Evolutionary conservation across 2,888 invertebrate species (phyloP).

Genomic region (Drosophila pseudotalamancana): DNA sequence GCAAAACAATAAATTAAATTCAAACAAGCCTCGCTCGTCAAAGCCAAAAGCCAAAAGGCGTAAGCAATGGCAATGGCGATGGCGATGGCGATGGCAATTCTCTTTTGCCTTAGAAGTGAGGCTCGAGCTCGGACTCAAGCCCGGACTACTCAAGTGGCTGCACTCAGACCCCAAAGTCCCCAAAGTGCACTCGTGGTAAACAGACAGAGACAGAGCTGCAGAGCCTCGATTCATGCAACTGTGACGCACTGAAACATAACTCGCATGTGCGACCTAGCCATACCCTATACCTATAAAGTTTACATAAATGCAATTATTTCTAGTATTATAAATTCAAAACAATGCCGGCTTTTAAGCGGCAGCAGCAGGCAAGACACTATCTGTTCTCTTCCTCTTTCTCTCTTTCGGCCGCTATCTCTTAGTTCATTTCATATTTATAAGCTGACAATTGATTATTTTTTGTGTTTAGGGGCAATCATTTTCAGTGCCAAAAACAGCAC

Average conservation of each 20-base stretch:
- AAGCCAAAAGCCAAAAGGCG: slow-evolving; percentile 36
- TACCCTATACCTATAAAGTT: slow-evolving; percentile 8
- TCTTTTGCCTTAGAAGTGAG: slow-evolving; percentile 20
- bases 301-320: too few relatives aligned
- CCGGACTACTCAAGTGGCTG: slow-evolving; percentile 48
- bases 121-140: slow-evolving; percentile 34
- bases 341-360: slow-evolving; percentile 9
- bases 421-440: slow-evolving; percentile 62
- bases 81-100: slow-evolving; percentile 5
- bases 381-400: neutral
- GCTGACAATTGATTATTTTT: slow-evolving; percentile 50
- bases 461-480: slow-evolving; percentile 44
- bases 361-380: slow-evolving; percentile 7
- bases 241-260: slow-evolving; percentile 26
- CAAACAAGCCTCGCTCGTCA: slow-evolving; percentile 63
- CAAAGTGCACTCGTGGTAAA: slow-evolving; percentile 65
- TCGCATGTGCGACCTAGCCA: neutral
- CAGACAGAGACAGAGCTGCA: slow-evolving; percentile 63
- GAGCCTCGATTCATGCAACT: slow-evolving; percentile 13
- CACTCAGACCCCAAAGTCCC: slow-evolving; percentile 53
- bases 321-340: too few relatives aligned
- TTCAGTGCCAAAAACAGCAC: slow-evolving; percentile 49
- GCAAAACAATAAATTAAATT: slow-evolving; percentile 76
- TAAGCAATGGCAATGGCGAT: neutral
- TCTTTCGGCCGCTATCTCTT: neutral